phyloP scores from a whole-genome alignment of 2,113 vertebrate species.

The Sceloporus tristichus region DNA sequence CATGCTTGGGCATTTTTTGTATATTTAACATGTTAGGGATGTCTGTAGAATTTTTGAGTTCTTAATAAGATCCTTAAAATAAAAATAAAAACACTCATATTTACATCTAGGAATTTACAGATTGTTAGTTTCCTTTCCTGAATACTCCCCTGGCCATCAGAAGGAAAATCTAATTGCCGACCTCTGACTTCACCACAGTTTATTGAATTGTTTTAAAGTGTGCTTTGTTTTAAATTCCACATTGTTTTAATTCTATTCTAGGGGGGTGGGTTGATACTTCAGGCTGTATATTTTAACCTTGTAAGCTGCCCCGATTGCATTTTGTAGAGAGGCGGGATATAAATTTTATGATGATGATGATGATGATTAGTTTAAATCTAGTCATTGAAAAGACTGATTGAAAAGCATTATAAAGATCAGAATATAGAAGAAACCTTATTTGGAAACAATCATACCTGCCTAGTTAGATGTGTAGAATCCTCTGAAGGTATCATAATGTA shows the following conservation, averaged over 20 bases:
- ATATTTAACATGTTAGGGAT: slow-evolving; percentile 62
- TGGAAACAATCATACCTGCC: background rate
- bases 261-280: too few species aligned
- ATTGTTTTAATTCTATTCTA: too few species aligned
- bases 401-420: too few species aligned
- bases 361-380: background rate
- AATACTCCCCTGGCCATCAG: too few species aligned
- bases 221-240: too few species aligned
- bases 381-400: background rate
- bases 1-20: slow-evolving; percentile 58
- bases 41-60: slow-evolving; percentile 73
- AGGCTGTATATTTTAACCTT: too few species aligned
- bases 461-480: background rate
- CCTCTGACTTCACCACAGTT: too few species aligned
- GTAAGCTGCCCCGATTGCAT: too few species aligned
- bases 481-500: background rate
- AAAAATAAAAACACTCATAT: background rate
- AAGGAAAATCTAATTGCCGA: too few species aligned
- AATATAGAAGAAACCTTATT: background rate
- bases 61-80: slow-evolving; percentile 13
- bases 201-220: too few species aligned
- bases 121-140: background rate
- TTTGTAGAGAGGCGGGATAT: too few species aligned
- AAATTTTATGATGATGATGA: too few species aligned
- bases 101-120: background rate